Evolutionary conservation across 2,888 invertebrate species (phyloP), one percentile per base, ranked within the genome.

Genomic region (Drosophila yooni): DNA sequence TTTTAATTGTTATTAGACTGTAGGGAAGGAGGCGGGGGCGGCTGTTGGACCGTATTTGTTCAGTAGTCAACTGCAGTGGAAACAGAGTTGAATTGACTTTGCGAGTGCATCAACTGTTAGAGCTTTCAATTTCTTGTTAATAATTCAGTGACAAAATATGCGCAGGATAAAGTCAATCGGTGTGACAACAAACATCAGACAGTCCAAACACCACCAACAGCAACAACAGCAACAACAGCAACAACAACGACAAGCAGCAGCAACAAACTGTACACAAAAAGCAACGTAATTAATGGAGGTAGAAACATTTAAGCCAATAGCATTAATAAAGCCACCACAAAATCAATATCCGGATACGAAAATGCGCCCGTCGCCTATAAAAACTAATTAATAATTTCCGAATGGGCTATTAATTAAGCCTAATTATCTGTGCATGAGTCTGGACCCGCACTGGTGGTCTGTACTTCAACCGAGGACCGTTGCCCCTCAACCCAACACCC

Each of bases 381-480:
- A 93, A 93, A 92, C 93, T 93, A 93, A 93, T 93, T 93, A 93
- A 93, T 93, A 93, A 93, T 93, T 93, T 93, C 92, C 91, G 92
- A 93, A 93, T 92, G 92, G 92, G 92, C 93, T 93, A 93, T 93
- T 93, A 93, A 93, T 93, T 93, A 93, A 93, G 92, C 92, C 93
- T 93, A 93, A 93, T 93, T 93, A 93, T 93, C 92, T 90, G 89
- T 87, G 83, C 85, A 89, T 87, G 89, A 87, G 85, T 75, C 82
- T 81, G 74, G 88, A 81, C 88, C 84, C 83, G 88, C 74, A 80
- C 77, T 73, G 74, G 78, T 74, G 75, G 78, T 79, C 76, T 68
- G 72, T 76, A 78, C 79, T 77, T 74, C 54, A 77, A 77, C 77
- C 77, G 69, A 57, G 63, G 38, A 29, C 62, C 40, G 70, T 54